Percentiles rank a stretch among this genome's conserved stretches.
phyloP scores from a whole-genome alignment of 2,888 invertebrate genomes.

The Leptinotarsa tumamoca region DNA sequence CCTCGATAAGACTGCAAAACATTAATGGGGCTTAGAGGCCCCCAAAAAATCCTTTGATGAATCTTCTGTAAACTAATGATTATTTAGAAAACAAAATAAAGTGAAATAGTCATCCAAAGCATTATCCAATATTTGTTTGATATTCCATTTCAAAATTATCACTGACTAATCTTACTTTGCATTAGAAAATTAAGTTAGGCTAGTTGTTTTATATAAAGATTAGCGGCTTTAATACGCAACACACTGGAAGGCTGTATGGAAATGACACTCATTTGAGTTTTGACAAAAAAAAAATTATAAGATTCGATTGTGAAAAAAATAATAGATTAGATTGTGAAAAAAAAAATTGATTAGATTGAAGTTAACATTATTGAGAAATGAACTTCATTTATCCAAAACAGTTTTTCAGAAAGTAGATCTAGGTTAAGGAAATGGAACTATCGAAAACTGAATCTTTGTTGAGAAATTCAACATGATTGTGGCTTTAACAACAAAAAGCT shows the following conservation, averaged over 20 bases:
- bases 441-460: background rate
- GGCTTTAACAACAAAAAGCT: background rate
- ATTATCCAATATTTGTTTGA: background rate
- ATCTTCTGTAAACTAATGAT: too few species aligned
- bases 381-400: too few species aligned
- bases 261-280: conserved; percentile 8
- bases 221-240: background rate
- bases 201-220: background rate
- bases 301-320: background rate
- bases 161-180: conserved; percentile 23
- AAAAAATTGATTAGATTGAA: background rate
- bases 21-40: background rate
- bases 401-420: background rate
- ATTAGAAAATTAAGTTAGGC: conserved; percentile 6
- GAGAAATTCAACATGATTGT: background rate
- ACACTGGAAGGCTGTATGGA: conserved; percentile 1
- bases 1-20: background rate
- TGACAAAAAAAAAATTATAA: background rate
- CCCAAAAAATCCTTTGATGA: too few species aligned
- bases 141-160: conserved; percentile 29
- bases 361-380: too few species aligned
- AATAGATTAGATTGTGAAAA: too few species aligned
- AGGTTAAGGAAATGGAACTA: background rate
- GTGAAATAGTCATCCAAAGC: background rate
- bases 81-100: too few species aligned